Evolutionary conservation across 2,797 vertebrate species (phyloP), one percentile per base, ranked within the genome.

Genomic region (Hydrophis major): DNA sequence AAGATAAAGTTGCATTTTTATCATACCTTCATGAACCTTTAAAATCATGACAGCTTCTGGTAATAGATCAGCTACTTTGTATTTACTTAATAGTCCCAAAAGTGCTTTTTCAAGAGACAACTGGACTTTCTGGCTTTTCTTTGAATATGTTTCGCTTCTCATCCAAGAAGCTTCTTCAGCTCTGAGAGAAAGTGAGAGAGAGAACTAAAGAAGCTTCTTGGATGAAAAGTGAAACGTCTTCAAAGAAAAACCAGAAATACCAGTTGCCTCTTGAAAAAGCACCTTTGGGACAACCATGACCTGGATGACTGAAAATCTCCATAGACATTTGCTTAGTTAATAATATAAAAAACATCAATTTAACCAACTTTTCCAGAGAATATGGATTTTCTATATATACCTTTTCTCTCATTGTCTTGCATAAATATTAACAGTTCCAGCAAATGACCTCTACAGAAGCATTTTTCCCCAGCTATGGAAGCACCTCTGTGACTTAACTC

Each of bases 381-480:
- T 95, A 96, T 95, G 95, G 95, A 96, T 96, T 93, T 92, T 94
- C 94, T 92, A 96, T 93, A 88, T 92, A 16, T 95, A 92, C 78
- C 94, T 95, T 95, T 94, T 95, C 94, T 96, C 95, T 94, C 96
- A 95, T 94, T 89, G 90, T 94, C 94, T 87, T 91, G 94, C 96
- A 95, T 95, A 96, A 97, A 97, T 95, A 97, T 96, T 95, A 95
- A 94, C 92, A 96, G 93, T 93, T 95, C 89, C 96, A 97, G 96
- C 95, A 96, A 97, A 94, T 93, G 94, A 92, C 94, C 95, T 96
- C 95, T 56, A 13, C 47, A 53, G 57, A 53, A 87, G 63, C 27
- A 60, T 28, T n/a, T 57, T 74, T 78, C 60, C 55, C 55, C 37
- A 37, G 20, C 20, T 53, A 42, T 56, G 28, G 27, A n/a, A 56